phyloP scores from a whole-genome alignment of 2,888 invertebrate genomes.

The Leptinotarsa tumamoca region DNA sequence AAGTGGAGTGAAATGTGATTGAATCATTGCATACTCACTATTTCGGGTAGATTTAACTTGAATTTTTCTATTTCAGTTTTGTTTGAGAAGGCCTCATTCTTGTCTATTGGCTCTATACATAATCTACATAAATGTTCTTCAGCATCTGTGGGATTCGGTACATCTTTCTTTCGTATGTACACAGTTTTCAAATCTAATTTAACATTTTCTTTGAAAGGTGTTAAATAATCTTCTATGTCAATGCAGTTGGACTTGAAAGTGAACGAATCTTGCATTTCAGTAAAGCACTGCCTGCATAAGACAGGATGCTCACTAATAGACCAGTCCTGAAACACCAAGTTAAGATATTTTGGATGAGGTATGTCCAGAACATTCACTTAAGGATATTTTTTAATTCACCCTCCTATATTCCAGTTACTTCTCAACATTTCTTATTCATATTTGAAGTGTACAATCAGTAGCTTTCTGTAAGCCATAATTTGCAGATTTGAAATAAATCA shows the following conservation, averaged over 20 bases:
- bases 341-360: background rate
- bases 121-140: conserved; percentile 16
- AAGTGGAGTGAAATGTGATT: no score
- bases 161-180: background rate
- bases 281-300: conserved; percentile 1
- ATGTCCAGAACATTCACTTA: no score
- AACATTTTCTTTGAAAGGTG: conserved; percentile 3
- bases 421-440: no score
- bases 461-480: no score
- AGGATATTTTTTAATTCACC: no score
- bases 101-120: conserved; percentile 8
- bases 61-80: conserved; percentile 1
- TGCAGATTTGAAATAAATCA: no score
- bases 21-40: conserved; percentile 5
- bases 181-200: background rate
- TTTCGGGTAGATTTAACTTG: conserved; percentile 19
- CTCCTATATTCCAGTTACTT: no score
- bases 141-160: background rate
- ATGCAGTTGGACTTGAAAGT: conserved; percentile 25
- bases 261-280: conserved; percentile 10
- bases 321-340: conserved; percentile 16
- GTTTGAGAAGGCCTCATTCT: background rate
- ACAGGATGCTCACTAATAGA: conserved; percentile 11
- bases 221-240: conserved; percentile 21
- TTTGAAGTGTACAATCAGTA: no score